Conservation (phyloP, 1,140 invertebrate species). For the Archivesica marissinica region DNA sequence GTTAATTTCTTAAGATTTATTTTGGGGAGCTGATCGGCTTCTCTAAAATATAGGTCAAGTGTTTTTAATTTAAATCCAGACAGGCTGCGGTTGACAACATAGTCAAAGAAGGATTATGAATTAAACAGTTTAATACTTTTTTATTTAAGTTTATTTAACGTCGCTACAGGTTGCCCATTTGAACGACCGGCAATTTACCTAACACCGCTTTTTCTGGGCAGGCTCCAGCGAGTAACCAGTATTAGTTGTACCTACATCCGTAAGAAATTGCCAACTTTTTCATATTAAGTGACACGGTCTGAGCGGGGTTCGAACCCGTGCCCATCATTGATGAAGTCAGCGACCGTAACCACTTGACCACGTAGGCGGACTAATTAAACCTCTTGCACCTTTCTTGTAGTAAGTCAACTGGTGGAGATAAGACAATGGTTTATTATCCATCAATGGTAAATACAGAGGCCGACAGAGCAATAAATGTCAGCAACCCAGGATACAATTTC, state of each 20-base stretch:
- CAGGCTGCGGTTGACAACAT: not conserved
- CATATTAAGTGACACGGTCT: too few relatives aligned
- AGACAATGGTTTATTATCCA: slow-evolving; percentile 19
- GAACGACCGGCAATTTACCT: too few relatives aligned
- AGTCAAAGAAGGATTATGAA: not conserved
- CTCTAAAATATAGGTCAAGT: not conserved
- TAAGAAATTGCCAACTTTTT: too few relatives aligned
- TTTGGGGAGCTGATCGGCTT: not conserved
- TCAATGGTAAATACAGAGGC: not conserved
- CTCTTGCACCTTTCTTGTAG: not conserved
- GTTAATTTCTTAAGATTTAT: not conserved
- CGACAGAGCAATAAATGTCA: not conserved
- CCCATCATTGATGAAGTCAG: too few relatives aligned
- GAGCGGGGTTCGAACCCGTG: too few relatives aligned
- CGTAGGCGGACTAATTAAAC: not conserved
- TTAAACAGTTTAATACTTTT: not conserved
- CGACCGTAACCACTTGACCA: too few relatives aligned
- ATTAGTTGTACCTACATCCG: too few relatives aligned
- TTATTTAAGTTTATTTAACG: too few relatives aligned
- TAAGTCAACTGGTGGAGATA: not conserved
- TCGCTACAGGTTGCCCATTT: too few relatives aligned
- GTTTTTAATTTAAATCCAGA: not conserved
- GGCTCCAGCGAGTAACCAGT: too few relatives aligned
- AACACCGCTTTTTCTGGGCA: too few relatives aligned
- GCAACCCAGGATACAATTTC: not conserved